These are phyloP conservation scores for Acrocephalus kingi DNA, from an alignment of 2,113 vertebrate species.

Conservation along the genomic window DNA sequence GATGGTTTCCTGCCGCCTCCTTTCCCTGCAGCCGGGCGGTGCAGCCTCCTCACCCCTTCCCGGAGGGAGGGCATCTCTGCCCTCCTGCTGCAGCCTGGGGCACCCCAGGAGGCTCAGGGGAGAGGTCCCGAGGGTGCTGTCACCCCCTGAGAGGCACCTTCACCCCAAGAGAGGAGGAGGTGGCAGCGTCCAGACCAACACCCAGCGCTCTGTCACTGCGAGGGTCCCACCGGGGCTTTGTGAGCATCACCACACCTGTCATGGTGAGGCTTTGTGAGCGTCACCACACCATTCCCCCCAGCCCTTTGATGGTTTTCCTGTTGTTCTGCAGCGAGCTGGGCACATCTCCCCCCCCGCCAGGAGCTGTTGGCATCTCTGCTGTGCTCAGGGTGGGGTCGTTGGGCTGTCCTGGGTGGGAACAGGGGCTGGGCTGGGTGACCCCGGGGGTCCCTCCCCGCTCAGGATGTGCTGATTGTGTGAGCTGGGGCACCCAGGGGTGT, in stretches of 20 bases:
- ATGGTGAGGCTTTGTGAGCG: too few species aligned
- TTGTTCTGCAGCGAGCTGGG: background rate
- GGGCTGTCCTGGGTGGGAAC: background rate
- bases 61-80: background rate
- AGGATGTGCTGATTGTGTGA: background rate
- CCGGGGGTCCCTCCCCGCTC: background rate
- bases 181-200: background rate
- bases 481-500: background rate
- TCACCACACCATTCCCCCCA: too few species aligned
- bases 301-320: background rate
- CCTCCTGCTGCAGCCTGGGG: background rate
- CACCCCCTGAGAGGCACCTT: background rate
- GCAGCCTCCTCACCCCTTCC: background rate
- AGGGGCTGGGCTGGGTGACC: background rate
- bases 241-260: background rate
- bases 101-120: background rate
- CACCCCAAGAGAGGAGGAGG: background rate
- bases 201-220: rapidly evolving
- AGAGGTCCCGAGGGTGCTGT: background rate
- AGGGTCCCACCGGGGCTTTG: background rate
- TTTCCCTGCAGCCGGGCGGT: background rate
- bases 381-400: background rate
- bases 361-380: background rate
- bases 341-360: background rate
- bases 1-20: background rate